Evolutionary conservation across 1,140 invertebrate genomes (phyloP).

Genomic region (Drosophila truncata): DNA sequence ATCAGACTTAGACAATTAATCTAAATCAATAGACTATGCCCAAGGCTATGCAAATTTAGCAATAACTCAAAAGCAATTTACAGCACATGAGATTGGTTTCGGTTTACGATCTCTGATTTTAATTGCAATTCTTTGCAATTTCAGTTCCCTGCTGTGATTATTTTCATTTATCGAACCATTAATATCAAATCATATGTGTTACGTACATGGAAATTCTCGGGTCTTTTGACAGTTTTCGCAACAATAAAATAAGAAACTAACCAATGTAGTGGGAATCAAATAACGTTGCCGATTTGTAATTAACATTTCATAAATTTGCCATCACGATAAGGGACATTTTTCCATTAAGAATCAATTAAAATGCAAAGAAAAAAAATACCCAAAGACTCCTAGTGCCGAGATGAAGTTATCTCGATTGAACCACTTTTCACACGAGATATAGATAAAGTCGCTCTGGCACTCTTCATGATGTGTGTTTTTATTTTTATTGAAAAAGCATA

Average conservation of each 20-base stretch:
- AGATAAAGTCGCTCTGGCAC: constrained; percentile 61
- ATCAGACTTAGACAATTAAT: constrained; percentile 19
- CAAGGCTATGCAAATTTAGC: constrained; percentile 43
- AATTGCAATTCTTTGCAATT: constrained; percentile 38
- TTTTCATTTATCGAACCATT: constrained; percentile 45
- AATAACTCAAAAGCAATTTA: constrained; percentile 24
- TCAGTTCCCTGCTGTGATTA: constrained; percentile 56
- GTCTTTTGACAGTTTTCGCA: constrained; percentile 70
- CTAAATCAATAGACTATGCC: constrained; percentile 28
- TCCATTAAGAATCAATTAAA: constrained; percentile 85
- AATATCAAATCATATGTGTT: constrained; percentile 37
- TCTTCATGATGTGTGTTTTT: constrained; percentile 51
- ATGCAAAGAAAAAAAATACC: constrained; percentile 52
- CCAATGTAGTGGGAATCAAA: constrained; percentile 52
- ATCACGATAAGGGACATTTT: constrained; percentile 79
- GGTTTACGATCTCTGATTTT: constrained; percentile 38
- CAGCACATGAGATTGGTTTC: constrained; percentile 25
- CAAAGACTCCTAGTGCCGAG: constrained; percentile 26
- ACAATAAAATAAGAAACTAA: constrained; percentile 39
- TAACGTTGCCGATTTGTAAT: constrained; percentile 70
- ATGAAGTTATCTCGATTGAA: constrained; percentile 78
- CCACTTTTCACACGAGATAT: constrained; percentile 73
- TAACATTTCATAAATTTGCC: constrained; percentile 83
- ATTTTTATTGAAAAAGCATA: constrained; percentile 74
- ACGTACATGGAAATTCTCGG: constrained; percentile 31